Conservation (phyloP, 1,140 invertebrate species). For the Caligus rogercresseyi region DNA sequence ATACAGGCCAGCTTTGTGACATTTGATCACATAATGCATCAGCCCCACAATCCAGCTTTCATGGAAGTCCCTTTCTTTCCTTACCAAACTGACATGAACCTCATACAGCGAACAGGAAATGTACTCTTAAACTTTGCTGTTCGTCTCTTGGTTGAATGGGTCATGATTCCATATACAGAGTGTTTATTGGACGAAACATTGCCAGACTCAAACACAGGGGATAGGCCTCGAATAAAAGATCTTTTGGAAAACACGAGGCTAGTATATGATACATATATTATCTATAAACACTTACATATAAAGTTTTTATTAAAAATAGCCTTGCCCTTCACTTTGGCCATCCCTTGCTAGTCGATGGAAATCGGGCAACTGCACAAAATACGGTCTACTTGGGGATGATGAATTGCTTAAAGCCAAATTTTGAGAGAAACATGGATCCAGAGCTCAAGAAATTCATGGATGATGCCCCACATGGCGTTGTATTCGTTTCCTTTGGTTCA, state of each 20-base stretch:
- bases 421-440: neutral
- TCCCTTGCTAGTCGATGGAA: conserved; percentile 8
- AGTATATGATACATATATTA: neutral
- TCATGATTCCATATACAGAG: neutral
- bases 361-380: neutral
- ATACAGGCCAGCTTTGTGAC: neutral
- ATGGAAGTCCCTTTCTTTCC: neutral
- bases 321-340: conserved; percentile 8
- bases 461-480: conserved; percentile 2
- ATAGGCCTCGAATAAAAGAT: neutral
- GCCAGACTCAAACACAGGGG: neutral
- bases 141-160: neutral
- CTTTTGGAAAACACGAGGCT: neutral
- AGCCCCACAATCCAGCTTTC: neutral
- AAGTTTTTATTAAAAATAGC: neutral
- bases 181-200: neutral
- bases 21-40: neutral
- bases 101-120: neutral
- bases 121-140: neutral
- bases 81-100: neutral
- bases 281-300: neutral
- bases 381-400: conserved; percentile 8
- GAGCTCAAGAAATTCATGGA: conserved; percentile 12
- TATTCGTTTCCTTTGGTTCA: conserved; percentile 14
- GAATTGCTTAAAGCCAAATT: conserved; percentile 8